Evolutionary conservation across 2,797 vertebrate genomes (phyloP).

Genomic region (Phoeniculus purpureus): DNA sequence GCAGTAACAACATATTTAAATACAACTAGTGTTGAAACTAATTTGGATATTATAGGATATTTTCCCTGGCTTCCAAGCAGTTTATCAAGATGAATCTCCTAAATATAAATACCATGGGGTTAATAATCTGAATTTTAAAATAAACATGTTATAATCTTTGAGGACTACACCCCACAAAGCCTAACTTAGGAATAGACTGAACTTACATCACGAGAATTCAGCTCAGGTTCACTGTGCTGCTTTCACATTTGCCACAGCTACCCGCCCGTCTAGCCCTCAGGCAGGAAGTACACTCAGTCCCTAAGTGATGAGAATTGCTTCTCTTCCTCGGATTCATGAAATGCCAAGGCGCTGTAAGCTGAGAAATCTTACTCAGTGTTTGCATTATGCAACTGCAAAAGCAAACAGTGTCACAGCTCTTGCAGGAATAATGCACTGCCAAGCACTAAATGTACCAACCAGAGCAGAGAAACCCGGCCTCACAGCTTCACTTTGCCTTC

Average conservation of each 20-base stretch:
- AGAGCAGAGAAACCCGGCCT: neutral
- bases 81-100: neutral
- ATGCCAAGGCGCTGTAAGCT: neutral
- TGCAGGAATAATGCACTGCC: neutral
- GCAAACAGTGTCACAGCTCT: conserved; percentile 1
- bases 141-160: neutral
- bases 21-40: neutral
- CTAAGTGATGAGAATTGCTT: neutral
- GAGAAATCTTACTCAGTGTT: conserved; percentile 30
- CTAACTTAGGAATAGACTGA: neutral
- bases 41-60: neutral
- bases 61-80: neutral
- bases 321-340: neutral
- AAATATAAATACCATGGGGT: neutral
- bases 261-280: neutral
- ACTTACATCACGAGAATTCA: neutral
- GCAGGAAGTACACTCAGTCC: conserved; percentile 22
- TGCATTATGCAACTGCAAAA: conserved; percentile 30
- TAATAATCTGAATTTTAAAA: neutral
- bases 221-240: neutral
- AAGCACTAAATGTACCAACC: neutral
- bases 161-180: neutral
- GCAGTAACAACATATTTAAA: neutral
- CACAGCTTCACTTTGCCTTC: neutral
- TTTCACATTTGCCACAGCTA: neutral